A percentile compares a stretch with the other conserved stretches of the same genome.
phyloP scores from a whole-genome alignment of 2,888 invertebrate species.

The Harpalus rubripes region DNA sequence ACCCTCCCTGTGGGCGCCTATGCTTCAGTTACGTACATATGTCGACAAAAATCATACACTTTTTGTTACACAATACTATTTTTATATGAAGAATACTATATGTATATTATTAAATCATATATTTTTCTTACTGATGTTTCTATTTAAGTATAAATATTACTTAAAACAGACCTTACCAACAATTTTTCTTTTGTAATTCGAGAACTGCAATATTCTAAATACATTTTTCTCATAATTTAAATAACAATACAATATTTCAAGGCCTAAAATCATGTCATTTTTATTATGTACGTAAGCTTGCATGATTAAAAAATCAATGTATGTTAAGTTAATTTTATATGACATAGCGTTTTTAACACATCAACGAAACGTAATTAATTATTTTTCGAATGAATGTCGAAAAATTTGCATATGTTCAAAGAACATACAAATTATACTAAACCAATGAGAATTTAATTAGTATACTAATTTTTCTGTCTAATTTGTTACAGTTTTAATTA shows the following conservation, averaged over 20 bases:
- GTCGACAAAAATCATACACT: too few relatives aligned
- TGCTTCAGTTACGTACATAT: too few relatives aligned
- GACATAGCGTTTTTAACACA: not conserved
- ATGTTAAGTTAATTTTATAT: conserved; percentile 8
- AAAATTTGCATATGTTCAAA: conserved; percentile 4
- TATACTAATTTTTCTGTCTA: not conserved
- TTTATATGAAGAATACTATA: too few relatives aligned
- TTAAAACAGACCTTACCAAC: too few relatives aligned
- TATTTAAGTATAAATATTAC: too few relatives aligned
- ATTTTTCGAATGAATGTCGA: conserved; percentile 3
- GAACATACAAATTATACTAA: not conserved
- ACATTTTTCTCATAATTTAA: not conserved
- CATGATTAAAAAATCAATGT: not conserved
- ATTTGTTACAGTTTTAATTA: too few relatives aligned
- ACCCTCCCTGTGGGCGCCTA: too few relatives aligned
- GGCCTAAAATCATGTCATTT: not conserved
- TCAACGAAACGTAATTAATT: conserved; percentile 5
- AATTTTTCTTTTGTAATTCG: too few relatives aligned
- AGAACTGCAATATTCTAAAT: not conserved
- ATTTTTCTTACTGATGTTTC: too few relatives aligned
- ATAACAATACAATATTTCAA: not conserved
- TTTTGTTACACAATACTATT: too few relatives aligned
- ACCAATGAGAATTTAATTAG: not conserved
- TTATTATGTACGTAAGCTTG: not conserved
- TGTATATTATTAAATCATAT: too few relatives aligned